These are phyloP conservation scores for Momotus momota DNA, from an alignment of 2,797 vertebrate species.

Conservation along the genomic window DNA sequence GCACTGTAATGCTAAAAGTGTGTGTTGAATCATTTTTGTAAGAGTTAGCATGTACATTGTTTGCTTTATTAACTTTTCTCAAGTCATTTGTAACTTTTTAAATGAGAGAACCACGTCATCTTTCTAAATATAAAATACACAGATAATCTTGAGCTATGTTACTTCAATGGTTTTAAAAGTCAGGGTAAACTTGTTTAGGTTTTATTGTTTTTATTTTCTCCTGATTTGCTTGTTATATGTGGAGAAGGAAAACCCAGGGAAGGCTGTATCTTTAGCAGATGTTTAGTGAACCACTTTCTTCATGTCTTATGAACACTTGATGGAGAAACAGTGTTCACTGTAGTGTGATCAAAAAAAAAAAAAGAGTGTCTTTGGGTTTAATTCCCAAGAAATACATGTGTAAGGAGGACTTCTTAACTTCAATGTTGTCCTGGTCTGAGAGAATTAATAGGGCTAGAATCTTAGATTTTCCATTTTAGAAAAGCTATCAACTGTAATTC, in stretches of 20 bases:
- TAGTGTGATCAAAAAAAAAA: neutral
- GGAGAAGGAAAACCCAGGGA: neutral
- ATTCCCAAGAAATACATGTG: neutral
- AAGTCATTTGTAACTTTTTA: neutral
- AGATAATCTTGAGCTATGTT: neutral
- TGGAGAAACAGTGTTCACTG: neutral
- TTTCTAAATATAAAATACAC: neutral
- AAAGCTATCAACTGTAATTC: neutral
- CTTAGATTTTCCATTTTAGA: neutral
- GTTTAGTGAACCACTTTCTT: neutral
- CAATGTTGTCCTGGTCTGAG: rapidly evolving
- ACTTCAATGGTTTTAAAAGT: neutral
- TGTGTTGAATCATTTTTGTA: neutral
- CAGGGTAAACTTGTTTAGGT: neutral
- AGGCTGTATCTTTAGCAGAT: neutral
- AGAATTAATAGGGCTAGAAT: neutral
- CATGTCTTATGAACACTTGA: neutral
- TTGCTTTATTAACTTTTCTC: neutral
- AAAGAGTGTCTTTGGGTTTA: neutral
- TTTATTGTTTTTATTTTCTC: neutral
- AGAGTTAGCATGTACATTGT: too few relatives aligned
- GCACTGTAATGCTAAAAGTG: neutral
- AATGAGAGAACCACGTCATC: neutral
- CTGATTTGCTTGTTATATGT: neutral
- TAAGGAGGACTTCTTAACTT: neutral